Percentiles rank a stretch among this genome's conserved stretches.
These are phyloP conservation scores for Gavialis gangeticus DNA, from an alignment of 2,113 vertebrate species.

Conservation along the genomic window DNA sequence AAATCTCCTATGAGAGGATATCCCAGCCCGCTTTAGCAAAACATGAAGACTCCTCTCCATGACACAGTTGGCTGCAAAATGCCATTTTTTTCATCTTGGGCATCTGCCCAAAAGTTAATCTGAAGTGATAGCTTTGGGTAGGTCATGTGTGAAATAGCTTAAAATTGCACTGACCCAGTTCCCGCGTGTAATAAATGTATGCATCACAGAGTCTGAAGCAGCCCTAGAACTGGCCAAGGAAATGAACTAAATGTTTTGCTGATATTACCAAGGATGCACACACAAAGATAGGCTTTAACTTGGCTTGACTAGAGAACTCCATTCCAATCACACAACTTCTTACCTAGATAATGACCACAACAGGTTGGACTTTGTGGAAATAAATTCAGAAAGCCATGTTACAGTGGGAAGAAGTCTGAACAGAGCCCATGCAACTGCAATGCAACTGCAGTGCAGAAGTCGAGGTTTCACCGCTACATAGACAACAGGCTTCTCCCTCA, in stretches of 20 bases:
- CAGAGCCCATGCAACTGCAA: not conserved
- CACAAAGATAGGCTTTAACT: not conserved
- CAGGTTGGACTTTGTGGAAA: not conserved
- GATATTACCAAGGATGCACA: not conserved
- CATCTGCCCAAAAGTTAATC: slow-evolving; percentile 48
- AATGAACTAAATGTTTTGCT: not conserved
- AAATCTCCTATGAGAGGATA: not conserved
- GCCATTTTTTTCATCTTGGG: slow-evolving; percentile 1
- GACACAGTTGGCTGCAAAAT: slow-evolving; percentile 2
- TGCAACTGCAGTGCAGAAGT: not conserved
- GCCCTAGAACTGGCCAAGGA: not conserved
- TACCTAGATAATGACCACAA: not conserved
- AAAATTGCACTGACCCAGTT: not conserved
- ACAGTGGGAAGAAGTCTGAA: not conserved
- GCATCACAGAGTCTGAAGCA: not conserved
- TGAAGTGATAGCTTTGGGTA: not conserved
- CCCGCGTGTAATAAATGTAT: not conserved
- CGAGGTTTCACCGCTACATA: not conserved
- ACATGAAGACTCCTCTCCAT: slow-evolving; percentile 25
- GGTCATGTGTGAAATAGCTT: slow-evolving; percentile 28
- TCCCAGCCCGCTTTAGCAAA: not conserved
- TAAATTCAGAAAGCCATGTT: not conserved
- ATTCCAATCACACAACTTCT: not conserved
- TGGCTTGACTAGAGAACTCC: not conserved
- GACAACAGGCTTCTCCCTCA: not conserved